These are phyloP conservation scores for Acrobasis repandana DNA, from an alignment of 2,888 invertebrate species.

Conservation along the genomic window DNA sequence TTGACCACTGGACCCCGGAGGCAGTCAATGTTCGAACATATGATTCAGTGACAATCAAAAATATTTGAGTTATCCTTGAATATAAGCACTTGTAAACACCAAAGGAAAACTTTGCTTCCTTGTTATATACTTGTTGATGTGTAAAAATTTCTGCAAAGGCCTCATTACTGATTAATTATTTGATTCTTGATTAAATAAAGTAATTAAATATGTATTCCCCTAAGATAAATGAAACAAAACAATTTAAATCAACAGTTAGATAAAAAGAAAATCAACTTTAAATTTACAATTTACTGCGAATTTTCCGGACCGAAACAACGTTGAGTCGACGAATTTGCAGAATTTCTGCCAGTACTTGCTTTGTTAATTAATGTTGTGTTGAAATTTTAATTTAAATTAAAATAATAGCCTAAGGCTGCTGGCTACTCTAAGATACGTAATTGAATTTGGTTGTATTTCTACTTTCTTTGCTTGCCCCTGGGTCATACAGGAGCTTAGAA, in stretches of 20 bases:
- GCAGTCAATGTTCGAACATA: too few relatives aligned
- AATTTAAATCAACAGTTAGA: background rate
- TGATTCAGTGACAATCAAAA: too few relatives aligned
- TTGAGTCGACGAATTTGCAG: background rate
- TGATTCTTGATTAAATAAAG: too few relatives aligned
- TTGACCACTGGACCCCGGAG: too few relatives aligned
- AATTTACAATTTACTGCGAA: background rate
- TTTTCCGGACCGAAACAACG: background rate
- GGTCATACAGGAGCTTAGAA: constrained; percentile 9
- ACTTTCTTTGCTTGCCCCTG: constrained; percentile 31
- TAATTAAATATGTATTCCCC: too few relatives aligned
- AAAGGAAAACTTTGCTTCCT: too few relatives aligned
- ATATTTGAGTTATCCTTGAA: too few relatives aligned
- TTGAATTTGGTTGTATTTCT: constrained; percentile 19
- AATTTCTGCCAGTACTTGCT: constrained; percentile 8
- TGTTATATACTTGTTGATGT: too few relatives aligned
- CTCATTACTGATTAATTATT: too few relatives aligned
- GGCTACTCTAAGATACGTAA: constrained; percentile 11
- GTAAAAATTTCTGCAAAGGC: too few relatives aligned
- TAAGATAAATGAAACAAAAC: too few relatives aligned
- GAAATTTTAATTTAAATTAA: constrained; percentile 23
- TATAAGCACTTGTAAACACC: too few relatives aligned
- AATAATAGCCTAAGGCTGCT: constrained; percentile 14
- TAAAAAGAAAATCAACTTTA: background rate
- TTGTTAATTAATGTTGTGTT: constrained; percentile 21